phyloP scores from a whole-genome alignment of 2,797 vertebrate genomes.

The Notolepis coatsorum region DNA sequence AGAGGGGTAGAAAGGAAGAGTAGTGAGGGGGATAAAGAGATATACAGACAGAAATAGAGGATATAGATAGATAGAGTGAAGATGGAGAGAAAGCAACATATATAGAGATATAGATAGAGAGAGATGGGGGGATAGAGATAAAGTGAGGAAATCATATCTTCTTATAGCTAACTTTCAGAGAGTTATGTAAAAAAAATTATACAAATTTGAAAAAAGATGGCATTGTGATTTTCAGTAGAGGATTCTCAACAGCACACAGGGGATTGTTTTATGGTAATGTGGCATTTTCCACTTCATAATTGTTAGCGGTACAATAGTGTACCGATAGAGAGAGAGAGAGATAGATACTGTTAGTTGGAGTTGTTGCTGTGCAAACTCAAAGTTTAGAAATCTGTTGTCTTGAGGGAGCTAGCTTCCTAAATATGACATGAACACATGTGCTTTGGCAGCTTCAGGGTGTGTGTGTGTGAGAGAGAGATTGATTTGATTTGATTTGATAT shows the following conservation, averaged over 20 bases:
- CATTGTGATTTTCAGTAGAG: no score
- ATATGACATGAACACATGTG: slow-evolving; percentile 30
- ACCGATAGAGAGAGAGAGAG: slow-evolving; percentile 17
- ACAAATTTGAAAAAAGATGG: no score
- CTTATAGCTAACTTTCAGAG: not conserved
- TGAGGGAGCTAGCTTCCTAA: slow-evolving; percentile 34
- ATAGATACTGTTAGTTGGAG: slow-evolving; percentile 12
- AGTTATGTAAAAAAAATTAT: no score
- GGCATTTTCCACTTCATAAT: no score
- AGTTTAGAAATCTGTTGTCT: slow-evolving; percentile 38
- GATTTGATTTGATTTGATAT: no score
- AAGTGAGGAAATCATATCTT: not conserved
- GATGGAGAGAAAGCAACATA: no score
- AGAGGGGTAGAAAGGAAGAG: not conserved
- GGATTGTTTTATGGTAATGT: no score
- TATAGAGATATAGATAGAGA: no score
- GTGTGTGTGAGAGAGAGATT: slow-evolving; percentile 16
- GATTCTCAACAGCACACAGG: no score
- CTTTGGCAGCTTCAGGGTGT: slow-evolving; percentile 22
- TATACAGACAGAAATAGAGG: not conserved
- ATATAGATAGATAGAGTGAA: no score
- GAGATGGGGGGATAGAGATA: no score
- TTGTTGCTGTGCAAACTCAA: slow-evolving; percentile 32
- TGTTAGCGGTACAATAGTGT: not conserved
- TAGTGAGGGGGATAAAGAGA: not conserved